Conservation (phyloP, 1,140 invertebrate genomes). For the Eumeta japonica region DNA sequence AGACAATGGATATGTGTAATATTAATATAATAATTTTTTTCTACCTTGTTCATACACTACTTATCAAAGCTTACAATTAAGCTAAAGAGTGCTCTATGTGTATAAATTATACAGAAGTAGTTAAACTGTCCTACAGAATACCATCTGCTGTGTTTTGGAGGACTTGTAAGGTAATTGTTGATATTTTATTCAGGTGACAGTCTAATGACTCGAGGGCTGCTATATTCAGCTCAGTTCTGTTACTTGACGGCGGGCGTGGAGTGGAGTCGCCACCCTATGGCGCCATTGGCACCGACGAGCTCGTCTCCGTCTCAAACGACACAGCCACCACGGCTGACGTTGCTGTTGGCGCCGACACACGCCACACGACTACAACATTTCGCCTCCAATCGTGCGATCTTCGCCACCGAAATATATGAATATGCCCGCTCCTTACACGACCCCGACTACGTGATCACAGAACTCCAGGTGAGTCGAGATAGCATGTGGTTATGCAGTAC, state of each 20-base stretch:
- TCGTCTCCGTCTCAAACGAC: slow-evolving; percentile 1
- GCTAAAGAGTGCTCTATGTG: too few species aligned
- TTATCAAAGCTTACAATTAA: too few species aligned
- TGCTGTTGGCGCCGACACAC: slow-evolving; percentile 74
- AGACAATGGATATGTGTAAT: too few species aligned
- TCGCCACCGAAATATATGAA: slow-evolving; percentile 93
- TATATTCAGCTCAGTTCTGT: slow-evolving; percentile 90
- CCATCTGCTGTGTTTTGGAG: too few species aligned
- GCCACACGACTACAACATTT: slow-evolving; percentile 59
- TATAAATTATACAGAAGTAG: too few species aligned
- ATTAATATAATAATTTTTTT: too few species aligned
- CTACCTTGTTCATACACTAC: too few species aligned
- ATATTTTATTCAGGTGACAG: slow-evolving; percentile 68
- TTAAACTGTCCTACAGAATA: background rate
- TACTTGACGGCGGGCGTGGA: slow-evolving; percentile 85
- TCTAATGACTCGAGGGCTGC: slow-evolving; percentile 66
- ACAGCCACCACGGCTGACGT: slow-evolving; percentile 51
- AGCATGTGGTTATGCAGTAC: background rate
- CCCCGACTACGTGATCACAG: slow-evolving; percentile 68
- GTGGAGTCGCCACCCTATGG: slow-evolving; percentile 61
- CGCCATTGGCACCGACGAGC: slow-evolving; percentile 12
- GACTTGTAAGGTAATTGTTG: too few species aligned
- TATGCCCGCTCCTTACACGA: slow-evolving; percentile 82
- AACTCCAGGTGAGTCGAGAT: slow-evolving; percentile 63
- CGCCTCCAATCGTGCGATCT: slow-evolving; percentile 79